A percentile compares a stretch with the other conserved stretches of the same genome.
Conservation (phyloP, 2,113 vertebrate genomes). For the Lucifuga dentata region DNA sequence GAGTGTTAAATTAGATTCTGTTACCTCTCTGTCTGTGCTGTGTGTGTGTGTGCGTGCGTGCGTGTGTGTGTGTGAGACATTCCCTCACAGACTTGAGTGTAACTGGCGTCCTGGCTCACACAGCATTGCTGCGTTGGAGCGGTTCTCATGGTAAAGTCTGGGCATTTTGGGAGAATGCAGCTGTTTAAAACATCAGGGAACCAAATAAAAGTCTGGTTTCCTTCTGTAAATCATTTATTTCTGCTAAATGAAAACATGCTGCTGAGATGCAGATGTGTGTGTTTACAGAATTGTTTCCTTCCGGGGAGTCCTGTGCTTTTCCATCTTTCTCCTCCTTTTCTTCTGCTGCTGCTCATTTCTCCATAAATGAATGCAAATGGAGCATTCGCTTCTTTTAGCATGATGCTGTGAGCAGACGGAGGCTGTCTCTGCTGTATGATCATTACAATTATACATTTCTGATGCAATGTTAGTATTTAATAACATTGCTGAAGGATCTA, state of each 20-base stretch:
- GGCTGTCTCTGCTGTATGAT: conserved; percentile 49
- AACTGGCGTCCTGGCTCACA: conserved; percentile 51
- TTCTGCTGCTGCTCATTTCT: conserved; percentile 13
- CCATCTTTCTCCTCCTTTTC: not conserved
- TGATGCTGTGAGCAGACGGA: conserved; percentile 60
- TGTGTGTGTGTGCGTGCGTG: conserved; percentile 35
- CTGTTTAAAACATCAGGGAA: no score
- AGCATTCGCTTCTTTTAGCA: conserved; percentile 40
- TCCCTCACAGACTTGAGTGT: conserved; percentile 24
- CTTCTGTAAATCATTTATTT: no score
- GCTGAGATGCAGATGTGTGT: no score
- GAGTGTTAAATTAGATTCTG: conserved; percentile 84
- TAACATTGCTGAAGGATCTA: no score
- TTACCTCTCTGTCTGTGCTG: conserved; percentile 73
- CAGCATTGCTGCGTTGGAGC: conserved; percentile 31
- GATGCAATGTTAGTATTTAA: conserved; percentile 27
- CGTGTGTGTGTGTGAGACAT: conserved; percentile 13
- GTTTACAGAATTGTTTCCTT: no score
- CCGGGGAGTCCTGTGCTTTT: not conserved
- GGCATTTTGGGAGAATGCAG: not conserved
- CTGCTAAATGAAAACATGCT: no score
- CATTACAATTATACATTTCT: conserved; percentile 32
- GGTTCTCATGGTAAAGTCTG: conserved; percentile 6
- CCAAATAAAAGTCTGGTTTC: no score
- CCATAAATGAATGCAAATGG: conserved; percentile 56